Base-by-base conservation (phyloP, 2,888 invertebrate genomes). In the Tachina fera region DNA sequence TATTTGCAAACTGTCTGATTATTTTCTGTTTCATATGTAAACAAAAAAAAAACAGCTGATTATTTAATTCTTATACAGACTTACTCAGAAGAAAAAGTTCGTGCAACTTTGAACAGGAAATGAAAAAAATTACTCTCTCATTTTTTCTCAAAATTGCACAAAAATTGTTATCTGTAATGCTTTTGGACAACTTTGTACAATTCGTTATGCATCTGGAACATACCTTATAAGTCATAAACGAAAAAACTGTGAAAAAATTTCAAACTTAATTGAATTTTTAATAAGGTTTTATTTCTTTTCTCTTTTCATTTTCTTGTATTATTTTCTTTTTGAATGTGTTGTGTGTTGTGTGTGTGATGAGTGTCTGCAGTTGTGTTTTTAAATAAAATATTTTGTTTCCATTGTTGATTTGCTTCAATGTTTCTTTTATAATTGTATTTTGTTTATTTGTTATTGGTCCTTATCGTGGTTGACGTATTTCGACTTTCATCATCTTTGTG, bases 331-430 rank as follows among this genome's bases (percentile, higher is more conserved):
- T 80, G 70, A 82, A 56, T 87, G 68, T 83, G 49, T 83, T 83
- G 49, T 87, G 68, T 83, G 49, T 83, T 83, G 49, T 83, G 58
- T 67, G 47, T 80, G 39, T 58, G 31, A 31, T 31, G 31, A 31
- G 31, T 31, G 47, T 83, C 31, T 31, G 31, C 6, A 31, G 31
- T 31, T 75, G 78, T 75, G 31, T 72, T 78, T 77, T 83, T 86
- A 78, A 87, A 87, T 87, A 87, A 87, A 86, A 87, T 84, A 87
- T 78, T 83, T 63, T 78, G n/a, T 82, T 79, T 43, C 41, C 43
- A 70, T 71, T 63, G 68, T 78, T 75, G 61, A 61, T 61, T 81
- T 70, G 67, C 13, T 58, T 72, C 60, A 31, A 77, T 45, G 67
- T 76, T 74, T 71, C 22, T 72, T 78, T 78, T 65, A 74, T 71